A percentile compares a stretch with the other conserved stretches of the same genome.
These are phyloP conservation scores for Gibbula magus DNA, from an alignment of 2,888 invertebrate species.

Conservation along the genomic window DNA sequence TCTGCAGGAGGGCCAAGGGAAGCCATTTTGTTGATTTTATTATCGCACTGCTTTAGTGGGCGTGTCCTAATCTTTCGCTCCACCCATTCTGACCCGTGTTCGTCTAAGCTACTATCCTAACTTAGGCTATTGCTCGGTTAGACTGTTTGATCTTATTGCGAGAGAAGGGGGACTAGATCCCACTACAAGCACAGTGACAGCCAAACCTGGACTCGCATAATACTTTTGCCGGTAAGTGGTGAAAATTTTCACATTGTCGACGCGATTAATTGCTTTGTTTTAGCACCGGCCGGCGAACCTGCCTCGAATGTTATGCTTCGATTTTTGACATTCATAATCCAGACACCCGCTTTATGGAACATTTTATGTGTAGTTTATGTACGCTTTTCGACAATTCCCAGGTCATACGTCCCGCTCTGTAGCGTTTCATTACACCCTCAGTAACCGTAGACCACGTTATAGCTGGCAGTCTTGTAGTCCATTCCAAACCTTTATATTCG, in stretches of 20 bases:
- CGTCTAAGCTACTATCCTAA: neutral
- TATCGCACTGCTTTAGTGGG: neutral
- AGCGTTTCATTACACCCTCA: neutral
- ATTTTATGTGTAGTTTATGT: conserved; percentile 9
- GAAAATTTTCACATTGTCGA: conserved; percentile 1
- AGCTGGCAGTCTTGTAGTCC: neutral
- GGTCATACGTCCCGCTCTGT: conserved; percentile 3
- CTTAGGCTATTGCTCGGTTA: neutral
- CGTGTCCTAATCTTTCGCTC: neutral
- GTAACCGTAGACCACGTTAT: neutral
- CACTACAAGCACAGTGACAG: neutral
- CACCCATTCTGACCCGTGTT: neutral
- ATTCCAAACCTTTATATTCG: neutral
- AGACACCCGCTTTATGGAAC: neutral
- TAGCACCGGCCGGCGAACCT: neutral
- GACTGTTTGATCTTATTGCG: neutral
- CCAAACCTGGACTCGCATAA: neutral
- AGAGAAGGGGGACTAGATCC: neutral
- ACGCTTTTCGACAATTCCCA: conserved; percentile 11
- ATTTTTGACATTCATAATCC: conserved; percentile 13
- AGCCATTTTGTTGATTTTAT: conserved; percentile 13
- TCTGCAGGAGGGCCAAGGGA: neutral
- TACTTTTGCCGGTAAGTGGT: conserved; percentile 7
- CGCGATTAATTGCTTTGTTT: conserved; percentile 8
- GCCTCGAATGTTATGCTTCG: neutral